Base-by-base conservation (phyloP, 2,888 invertebrate genomes). In the Bombylius major region DNA sequence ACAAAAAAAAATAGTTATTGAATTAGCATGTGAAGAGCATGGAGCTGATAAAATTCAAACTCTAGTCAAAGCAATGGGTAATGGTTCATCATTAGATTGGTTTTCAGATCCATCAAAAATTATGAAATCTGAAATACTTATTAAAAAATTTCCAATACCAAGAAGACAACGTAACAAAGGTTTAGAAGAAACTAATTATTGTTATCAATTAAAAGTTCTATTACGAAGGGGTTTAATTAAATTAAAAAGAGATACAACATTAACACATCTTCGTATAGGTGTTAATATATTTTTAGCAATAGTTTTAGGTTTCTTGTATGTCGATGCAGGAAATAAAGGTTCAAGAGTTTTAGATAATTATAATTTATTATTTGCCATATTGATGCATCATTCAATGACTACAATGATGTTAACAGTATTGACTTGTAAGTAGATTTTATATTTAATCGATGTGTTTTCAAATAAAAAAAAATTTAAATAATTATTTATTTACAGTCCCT, bases 311-410 rank as follows among this genome's bases (percentile, higher is more conserved):
- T 76, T 82, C 5, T 75, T 91, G 45, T 91, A 87, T 71, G 81
- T 84, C 65, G 78, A 82, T 62, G 80, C 86, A 4, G 90, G 90
- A 1, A 79, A 79, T 59, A 86, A 89, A 61, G 90, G 88, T 0
- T 82, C 84, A 0, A 76, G 86, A 62, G 87, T 89, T 1, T 65
- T 89, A 52, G 87, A 89, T 66, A 91, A 90, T 71, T 91, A 89
- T 65, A 90, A 90, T 74, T 80, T 93, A 58, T 76, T 95, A 11
- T 96, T 96, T 73, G 88, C 93, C 42, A 89, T 93, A 64, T 79
- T 95, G 58, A 89, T 96, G 79, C 95, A 96, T 72, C 87, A 93
- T 65, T 92, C 89, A 79, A 89, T 90, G 87, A 86, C 89, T 3
- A 87, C 89, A 0, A 90, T 90, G 89, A 90, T 91, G 90, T 77